Percentiles rank a stretch among this genome's conserved stretches.
These are phyloP conservation scores for Dasyornis broadbenti DNA, from an alignment of 2,113 vertebrate species.

Conservation along the genomic window DNA sequence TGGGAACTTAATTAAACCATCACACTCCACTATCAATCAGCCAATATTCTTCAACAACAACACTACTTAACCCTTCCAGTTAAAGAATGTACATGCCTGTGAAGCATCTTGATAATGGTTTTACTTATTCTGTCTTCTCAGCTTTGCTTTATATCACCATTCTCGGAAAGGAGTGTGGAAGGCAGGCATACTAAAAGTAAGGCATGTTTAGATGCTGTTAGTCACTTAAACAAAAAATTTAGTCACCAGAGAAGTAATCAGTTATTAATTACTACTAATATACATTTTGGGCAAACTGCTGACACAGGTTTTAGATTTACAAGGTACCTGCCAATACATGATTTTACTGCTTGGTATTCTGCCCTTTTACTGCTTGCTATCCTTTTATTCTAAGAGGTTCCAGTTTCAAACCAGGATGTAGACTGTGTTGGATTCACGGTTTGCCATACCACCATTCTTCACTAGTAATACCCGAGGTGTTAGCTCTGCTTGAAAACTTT, in stretches of 20 bases:
- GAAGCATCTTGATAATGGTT: not conserved
- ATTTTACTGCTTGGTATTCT: conserved; percentile 32
- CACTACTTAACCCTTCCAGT: not conserved
- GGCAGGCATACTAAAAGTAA: not conserved
- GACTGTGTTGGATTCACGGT: not conserved
- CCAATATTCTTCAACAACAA: not conserved
- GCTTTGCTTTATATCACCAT: not conserved
- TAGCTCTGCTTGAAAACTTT: conserved; percentile 17
- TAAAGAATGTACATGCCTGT: not conserved
- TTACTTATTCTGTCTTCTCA: not conserved
- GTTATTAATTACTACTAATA: not conserved
- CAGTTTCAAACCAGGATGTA: conserved; percentile 35
- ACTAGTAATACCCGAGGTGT: not conserved
- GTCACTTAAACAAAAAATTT: not conserved
- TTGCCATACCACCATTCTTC: conserved; percentile 19
- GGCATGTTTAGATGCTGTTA: not conserved
- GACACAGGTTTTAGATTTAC: conserved; percentile 24
- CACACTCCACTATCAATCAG: not conserved
- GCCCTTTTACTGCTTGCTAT: conserved; percentile 10
- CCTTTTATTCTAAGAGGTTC: conserved; percentile 51
- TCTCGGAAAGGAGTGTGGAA: not conserved
- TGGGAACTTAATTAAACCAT: not conserved
- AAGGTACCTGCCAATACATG: conserved; percentile 13
- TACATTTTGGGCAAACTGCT: not conserved
- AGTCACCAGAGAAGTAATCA: not conserved